phyloP scores from a whole-genome alignment of 2,797 vertebrate species.

The Arctocebus calabarensis region DNA sequence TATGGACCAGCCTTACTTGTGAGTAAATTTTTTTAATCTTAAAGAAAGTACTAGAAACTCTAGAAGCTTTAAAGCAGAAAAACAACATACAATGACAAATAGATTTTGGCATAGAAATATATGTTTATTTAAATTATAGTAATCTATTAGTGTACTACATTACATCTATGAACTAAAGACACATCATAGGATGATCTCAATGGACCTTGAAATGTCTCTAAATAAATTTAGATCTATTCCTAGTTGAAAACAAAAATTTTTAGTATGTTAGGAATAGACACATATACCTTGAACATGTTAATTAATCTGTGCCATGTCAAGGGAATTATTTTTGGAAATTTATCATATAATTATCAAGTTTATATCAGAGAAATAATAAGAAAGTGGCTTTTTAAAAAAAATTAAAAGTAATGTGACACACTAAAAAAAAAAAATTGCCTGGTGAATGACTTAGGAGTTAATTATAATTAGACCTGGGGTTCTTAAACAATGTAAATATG shows the following conservation, averaged over 20 bases:
- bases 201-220: background rate
- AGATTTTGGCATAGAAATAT: background rate
- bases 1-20: background rate
- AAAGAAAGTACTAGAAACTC: background rate
- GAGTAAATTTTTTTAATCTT: background rate
- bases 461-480: background rate
- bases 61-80: background rate
- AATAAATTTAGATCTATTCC: background rate
- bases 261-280: background rate
- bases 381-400: background rate
- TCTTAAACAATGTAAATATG: background rate
- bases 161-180: background rate
- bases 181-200: background rate
- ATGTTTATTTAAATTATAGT: background rate
- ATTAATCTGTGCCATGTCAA: background rate
- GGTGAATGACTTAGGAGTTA: background rate
- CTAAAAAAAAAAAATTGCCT: background rate
- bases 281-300: background rate
- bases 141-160: background rate
- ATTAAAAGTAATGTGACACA: background rate
- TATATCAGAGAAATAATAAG: background rate
- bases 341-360: background rate
- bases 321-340: background rate
- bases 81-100: background rate
- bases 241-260: background rate